phyloP scores from a whole-genome alignment of 2,797 vertebrate species.

The Sebastes cheni region DNA sequence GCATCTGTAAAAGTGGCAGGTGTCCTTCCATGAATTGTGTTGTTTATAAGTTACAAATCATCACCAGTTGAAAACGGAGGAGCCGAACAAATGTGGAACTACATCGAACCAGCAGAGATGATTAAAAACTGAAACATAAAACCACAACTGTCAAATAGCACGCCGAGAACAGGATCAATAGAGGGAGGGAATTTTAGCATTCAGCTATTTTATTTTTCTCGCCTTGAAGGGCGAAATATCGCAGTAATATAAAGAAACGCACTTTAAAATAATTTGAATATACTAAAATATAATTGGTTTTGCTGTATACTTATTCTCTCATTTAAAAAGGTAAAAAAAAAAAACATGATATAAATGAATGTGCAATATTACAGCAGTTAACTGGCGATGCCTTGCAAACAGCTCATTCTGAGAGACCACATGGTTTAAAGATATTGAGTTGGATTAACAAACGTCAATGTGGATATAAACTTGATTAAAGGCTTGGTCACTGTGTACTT shows the following conservation, averaged over 20 bases:
- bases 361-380: conserved; percentile 1
- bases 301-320: background rate
- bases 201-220: conserved; percentile 25
- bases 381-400: conserved; percentile 9
- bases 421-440: conserved; percentile 52
- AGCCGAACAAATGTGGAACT: conserved; percentile 56
- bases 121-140: conserved; percentile 75
- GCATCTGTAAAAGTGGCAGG: conserved; percentile 73
- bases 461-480: conserved; percentile 75
- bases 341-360: background rate
- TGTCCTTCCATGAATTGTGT: conserved; percentile 75
- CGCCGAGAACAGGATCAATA: conserved; percentile 43
- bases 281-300: background rate
- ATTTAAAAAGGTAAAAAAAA: background rate
- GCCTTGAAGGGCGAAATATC: conserved; percentile 31
- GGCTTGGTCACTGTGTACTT: conserved; percentile 67
- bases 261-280: background rate
- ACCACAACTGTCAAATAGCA: conserved; percentile 57
- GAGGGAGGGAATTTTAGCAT: conserved; percentile 29
- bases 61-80: conserved; percentile 42
- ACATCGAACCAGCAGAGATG: conserved; percentile 57
- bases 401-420: conserved; percentile 38
- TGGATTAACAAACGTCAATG: conserved; percentile 71
- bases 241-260: background rate
- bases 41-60: conserved; percentile 76